Evolutionary conservation across 2,797 vertebrate genomes (phyloP), one percentile per base, ranked within the genome.

Genomic region (Gymnothorax reevesii): DNA sequence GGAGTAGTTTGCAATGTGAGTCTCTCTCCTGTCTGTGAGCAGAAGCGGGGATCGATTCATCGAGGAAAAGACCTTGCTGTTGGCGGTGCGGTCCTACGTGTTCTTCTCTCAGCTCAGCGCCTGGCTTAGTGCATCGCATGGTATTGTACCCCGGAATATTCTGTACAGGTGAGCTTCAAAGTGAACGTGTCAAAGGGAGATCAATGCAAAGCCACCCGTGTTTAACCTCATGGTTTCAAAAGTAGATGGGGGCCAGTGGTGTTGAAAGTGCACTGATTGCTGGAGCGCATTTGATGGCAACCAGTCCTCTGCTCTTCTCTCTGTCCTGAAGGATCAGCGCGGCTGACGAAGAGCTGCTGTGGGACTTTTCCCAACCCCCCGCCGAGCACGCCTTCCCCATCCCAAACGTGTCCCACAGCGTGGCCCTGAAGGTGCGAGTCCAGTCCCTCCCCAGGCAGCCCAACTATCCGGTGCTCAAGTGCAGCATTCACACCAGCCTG

Each of bases 21-120:
- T 86, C 62, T 59, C 17, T 13, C 27, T 17, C 52, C 42, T 6
- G 6, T 84, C 13, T 79, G 1, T 0, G 83, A 87, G 87, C 90
- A 99, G 99, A 94, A 98, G 94, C n/a, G 98, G 98, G 0, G 98
- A 99, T 92, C 96, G 98, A 84, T 98, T 98, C 92, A 96, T 99
- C 90, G 98, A 99, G 91, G 99, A 99, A 95, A 99, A 99, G 94
- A 98, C 97, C 1, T 95, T 99, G 87, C 94, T 99, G 86, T 87
- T 99, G 94, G 98, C 99, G 60, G 96, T 99, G 77, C 98, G 98
- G 88, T 99, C 99, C 57, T 99, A 98, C 88, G 98, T 99, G 89
- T 99, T 99, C 94, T 99, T 99, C 96, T 99, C 99, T 88, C 99
- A 99, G 95, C 96, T 99, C 91, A 99, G 99, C 0, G 99, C 99